Conservation (phyloP, 2,888 invertebrate genomes). For the Aphodius granarius region DNA sequence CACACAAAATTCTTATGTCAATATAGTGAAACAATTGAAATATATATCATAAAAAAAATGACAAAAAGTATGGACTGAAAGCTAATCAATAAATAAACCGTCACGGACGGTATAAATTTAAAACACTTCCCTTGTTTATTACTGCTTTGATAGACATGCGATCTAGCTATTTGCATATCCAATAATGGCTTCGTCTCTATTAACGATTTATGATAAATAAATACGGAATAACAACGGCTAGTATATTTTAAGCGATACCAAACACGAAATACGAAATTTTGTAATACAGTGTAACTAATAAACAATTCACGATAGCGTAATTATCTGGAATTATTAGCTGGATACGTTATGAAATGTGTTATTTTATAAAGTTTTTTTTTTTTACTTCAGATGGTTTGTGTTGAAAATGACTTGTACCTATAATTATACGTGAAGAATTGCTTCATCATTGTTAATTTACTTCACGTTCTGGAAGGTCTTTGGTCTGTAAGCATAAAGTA, state of each 20-base stretch:
- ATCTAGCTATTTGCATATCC: conserved; percentile 8
- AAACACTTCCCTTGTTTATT: conserved; percentile 10
- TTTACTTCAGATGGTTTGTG: background rate
- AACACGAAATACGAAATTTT: background rate
- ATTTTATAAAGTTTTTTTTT: background rate
- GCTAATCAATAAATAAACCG: conserved; percentile 6
- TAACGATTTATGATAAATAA: background rate
- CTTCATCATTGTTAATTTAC: background rate
- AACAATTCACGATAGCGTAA: conserved; percentile 15
- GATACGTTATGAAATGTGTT: background rate
- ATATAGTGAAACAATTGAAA: no score
- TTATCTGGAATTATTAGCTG: conserved; percentile 14
- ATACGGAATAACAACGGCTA: background rate
- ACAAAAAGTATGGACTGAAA: conserved; percentile 6
- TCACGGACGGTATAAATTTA: conserved; percentile 8
- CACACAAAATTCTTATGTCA: no score
- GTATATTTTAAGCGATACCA: background rate
- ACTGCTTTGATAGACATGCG: conserved; percentile 4
- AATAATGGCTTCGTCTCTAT: background rate
- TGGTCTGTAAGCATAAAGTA: background rate
- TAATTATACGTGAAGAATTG: background rate
- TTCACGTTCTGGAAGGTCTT: background rate
- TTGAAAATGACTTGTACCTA: background rate
- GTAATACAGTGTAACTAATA: background rate
- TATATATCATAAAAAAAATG: no score